Conservation (phyloP, 64 coral and sea anemone genomes). For the Orbicella faveolata region DNA sequence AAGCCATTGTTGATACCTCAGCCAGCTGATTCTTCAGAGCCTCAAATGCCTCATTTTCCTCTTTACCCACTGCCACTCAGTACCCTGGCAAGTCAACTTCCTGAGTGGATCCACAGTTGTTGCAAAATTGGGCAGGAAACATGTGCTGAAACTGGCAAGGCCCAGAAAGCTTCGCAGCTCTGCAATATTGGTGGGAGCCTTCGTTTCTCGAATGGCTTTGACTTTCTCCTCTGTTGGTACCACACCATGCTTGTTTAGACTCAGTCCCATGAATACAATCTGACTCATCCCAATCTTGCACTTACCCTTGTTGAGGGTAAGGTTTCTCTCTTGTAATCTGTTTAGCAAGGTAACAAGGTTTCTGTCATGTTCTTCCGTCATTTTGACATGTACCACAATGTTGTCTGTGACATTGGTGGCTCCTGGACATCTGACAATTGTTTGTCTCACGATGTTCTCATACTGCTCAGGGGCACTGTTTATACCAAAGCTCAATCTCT, state of each 20-base stretch:
- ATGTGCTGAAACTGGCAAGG: not conserved
- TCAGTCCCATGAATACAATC: constrained; percentile 45
- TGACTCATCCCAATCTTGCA: constrained; percentile 25
- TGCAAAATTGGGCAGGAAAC: constrained; percentile 5
- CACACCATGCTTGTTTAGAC: constrained; percentile 19
- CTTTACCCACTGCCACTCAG: constrained; percentile 24
- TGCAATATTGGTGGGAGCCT: not conserved
- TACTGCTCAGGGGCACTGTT: constrained; percentile 41
- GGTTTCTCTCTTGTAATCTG: no score
- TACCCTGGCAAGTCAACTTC: constrained; percentile 1
- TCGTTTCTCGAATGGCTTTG: not conserved
- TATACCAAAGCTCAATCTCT: no score
- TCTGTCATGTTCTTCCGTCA: not conserved
- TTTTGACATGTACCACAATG: constrained; percentile 1
- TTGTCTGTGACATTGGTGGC: not conserved
- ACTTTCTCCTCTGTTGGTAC: constrained; percentile 24
- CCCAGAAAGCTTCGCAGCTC: not conserved
- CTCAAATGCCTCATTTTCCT: constrained; percentile 15
- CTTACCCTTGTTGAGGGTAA: not conserved
- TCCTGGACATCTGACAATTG: constrained; percentile 6
- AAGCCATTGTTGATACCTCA: constrained; percentile 2
- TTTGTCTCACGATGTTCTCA: constrained; percentile 24
- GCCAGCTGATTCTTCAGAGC: constrained; percentile 5
- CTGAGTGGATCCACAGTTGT: constrained; percentile 22
- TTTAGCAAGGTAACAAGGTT: not conserved